A percentile compares a stretch with the other conserved stretches of the same genome.
phyloP scores from a whole-genome alignment of 2,113 vertebrate genomes.

The Camelus bactrianus region DNA sequence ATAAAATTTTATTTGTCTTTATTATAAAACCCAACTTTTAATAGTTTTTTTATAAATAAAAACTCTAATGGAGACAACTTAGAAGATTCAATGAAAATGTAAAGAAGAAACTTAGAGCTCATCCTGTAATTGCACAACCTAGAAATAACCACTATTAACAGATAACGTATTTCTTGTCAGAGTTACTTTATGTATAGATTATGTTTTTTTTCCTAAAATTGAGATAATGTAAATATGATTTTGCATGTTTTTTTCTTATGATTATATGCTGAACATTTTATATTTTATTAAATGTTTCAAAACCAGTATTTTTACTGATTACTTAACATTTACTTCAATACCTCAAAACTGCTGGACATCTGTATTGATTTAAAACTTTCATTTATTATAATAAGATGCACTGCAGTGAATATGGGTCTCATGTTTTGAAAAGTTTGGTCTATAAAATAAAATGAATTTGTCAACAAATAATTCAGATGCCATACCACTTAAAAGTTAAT shows the following conservation, averaged over 20 bases:
- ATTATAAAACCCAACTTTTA: neutral
- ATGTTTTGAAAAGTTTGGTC: neutral
- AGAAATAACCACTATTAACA: neutral
- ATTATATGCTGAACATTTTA: neutral
- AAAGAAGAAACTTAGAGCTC: constrained; percentile 12
- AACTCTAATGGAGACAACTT: neutral
- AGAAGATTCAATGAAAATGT: neutral
- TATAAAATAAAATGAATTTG: neutral
- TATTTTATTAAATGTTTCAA: constrained; percentile 43
- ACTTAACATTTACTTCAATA: neutral
- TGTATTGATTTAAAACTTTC: constrained; percentile 51
- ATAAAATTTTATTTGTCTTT: constrained; percentile 42
- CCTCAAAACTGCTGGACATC: neutral
- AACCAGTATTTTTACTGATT: neutral
- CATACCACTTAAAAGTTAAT: constrained; percentile 7
- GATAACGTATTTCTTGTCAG: neutral
- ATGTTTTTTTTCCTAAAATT: neutral
- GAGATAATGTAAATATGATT: neutral
- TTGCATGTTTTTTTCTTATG: neutral
- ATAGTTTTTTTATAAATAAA: too few species aligned
- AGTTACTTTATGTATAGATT: neutral
- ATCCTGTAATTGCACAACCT: neutral
- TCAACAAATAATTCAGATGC: constrained; percentile 17
- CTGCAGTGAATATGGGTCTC: neutral
- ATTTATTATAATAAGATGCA: constrained; percentile 1